phyloP scores from a whole-genome alignment of 2,888 invertebrate genomes.

The Elgonia sp. region DNA sequence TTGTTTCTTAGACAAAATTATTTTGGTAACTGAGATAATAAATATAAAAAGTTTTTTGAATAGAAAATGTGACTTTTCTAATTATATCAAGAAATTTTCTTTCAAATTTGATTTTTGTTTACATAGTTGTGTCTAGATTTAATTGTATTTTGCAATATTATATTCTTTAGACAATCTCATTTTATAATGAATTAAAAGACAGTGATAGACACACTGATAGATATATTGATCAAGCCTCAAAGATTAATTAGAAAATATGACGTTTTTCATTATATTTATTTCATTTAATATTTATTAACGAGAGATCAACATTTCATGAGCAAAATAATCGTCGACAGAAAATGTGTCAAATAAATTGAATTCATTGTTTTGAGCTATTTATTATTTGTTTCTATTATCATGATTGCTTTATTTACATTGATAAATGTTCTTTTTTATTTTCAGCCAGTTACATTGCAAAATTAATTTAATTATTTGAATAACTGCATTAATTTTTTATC shows the following conservation, averaged over 20 bases:
- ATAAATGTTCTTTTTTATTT: no score
- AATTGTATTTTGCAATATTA: neutral
- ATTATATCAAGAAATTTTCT: neutral
- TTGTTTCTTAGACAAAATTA: no score
- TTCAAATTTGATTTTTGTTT: no score
- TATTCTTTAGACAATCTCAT: neutral
- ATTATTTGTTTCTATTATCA: neutral
- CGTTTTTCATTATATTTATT: conserved; percentile 30
- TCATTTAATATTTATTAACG: conserved; percentile 27
- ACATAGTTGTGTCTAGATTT: neutral
- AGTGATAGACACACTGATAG: neutral
- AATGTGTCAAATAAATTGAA: conserved; percentile 31
- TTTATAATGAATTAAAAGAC: neutral
- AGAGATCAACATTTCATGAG: conserved; percentile 7
- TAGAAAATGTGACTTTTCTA: neutral
- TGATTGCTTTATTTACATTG: no score
- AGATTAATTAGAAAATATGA: conserved; percentile 13
- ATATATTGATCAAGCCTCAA: conserved; percentile 17
- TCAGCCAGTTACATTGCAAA: no score
- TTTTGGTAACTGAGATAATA: no score
- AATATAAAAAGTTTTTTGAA: neutral
- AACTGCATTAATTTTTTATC: no score
- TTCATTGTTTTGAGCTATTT: neutral
- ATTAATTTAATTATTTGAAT: no score
- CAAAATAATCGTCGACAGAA: conserved; percentile 20